These are phyloP conservation scores for Trichacis sp. DNA, from an alignment of 2,888 invertebrate genomes.

Conservation along the genomic window DNA sequence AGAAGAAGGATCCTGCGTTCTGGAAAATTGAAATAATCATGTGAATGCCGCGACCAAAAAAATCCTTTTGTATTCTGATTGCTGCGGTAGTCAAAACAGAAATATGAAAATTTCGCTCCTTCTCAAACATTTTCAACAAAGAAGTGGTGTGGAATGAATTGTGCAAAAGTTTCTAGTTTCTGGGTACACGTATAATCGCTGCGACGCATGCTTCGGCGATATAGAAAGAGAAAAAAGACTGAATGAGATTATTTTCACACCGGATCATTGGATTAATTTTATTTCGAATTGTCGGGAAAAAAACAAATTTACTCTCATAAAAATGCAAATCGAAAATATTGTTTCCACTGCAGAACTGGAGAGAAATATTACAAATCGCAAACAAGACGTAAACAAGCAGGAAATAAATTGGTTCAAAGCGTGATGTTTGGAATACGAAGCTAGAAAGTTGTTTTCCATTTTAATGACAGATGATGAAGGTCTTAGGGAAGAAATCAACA, in stretches of 20 bases:
- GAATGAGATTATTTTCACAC: neutral
- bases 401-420: neutral
- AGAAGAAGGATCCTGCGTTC: too few relatives aligned
- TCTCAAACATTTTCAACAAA: neutral
- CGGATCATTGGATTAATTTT: constrained; percentile 6
- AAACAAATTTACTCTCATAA: constrained; percentile 2
- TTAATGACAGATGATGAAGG: too few relatives aligned
- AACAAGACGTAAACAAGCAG: neutral
- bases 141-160: too few relatives aligned
- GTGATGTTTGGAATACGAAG: too few relatives aligned
- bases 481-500: too few relatives aligned
- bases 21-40: too few relatives aligned
- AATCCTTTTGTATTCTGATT: too few relatives aligned
- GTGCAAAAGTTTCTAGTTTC: neutral
- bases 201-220: constrained; percentile 4
- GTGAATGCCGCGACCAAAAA: too few relatives aligned
- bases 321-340: constrained; percentile 11
- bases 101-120: too few relatives aligned
- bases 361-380: neutral
- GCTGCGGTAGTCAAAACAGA: too few relatives aligned
- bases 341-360: neutral
- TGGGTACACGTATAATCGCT: neutral
- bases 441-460: too few relatives aligned
- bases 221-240: constrained; percentile 4
- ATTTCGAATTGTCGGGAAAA: neutral